phyloP scores from a whole-genome alignment of 2,888 invertebrate genomes.

The Gandaritis pyraliata region DNA sequence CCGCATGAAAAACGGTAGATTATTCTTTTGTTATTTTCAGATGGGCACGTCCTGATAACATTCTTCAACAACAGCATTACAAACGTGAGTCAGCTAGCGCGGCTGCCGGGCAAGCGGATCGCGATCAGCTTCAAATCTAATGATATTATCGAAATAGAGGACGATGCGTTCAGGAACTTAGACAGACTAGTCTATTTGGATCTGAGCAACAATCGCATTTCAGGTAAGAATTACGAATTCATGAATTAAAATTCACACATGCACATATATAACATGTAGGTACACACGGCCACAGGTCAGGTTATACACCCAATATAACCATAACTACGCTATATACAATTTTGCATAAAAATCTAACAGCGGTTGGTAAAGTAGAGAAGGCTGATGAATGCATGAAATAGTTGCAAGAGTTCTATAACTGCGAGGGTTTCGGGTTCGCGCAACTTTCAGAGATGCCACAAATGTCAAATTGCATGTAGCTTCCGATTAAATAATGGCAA shows the following conservation, averaged over 20 bases:
- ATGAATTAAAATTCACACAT: background rate
- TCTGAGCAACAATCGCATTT: slow-evolving; percentile 82
- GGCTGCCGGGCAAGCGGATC: slow-evolving; percentile 69
- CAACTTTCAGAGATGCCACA: too few relatives aligned
- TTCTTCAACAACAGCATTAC: slow-evolving; percentile 84
- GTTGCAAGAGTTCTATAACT: too few relatives aligned
- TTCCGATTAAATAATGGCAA: too few relatives aligned
- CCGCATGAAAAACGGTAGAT: slow-evolving; percentile 3
- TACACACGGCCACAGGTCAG: too few relatives aligned
- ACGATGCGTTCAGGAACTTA: slow-evolving; percentile 80
- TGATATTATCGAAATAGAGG: slow-evolving; percentile 76
- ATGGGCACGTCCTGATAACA: slow-evolving; percentile 77
- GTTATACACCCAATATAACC: too few relatives aligned
- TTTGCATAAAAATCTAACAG: too few relatives aligned
- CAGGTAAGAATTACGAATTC: slow-evolving; percentile 63
- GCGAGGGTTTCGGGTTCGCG: too few relatives aligned
- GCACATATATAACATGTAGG: too few relatives aligned
- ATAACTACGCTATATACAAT: too few relatives aligned
- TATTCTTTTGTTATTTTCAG: slow-evolving; percentile 55
- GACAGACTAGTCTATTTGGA: slow-evolving; percentile 81
- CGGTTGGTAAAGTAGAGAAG: too few relatives aligned
- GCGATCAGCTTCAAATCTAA: slow-evolving; percentile 83
- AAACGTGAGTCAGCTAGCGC: slow-evolving; percentile 73
- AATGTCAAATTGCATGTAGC: too few relatives aligned
- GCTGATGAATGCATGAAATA: too few relatives aligned